phyloP scores from a whole-genome alignment of 2,888 invertebrate genomes.

The Drosophila antonietae region DNA sequence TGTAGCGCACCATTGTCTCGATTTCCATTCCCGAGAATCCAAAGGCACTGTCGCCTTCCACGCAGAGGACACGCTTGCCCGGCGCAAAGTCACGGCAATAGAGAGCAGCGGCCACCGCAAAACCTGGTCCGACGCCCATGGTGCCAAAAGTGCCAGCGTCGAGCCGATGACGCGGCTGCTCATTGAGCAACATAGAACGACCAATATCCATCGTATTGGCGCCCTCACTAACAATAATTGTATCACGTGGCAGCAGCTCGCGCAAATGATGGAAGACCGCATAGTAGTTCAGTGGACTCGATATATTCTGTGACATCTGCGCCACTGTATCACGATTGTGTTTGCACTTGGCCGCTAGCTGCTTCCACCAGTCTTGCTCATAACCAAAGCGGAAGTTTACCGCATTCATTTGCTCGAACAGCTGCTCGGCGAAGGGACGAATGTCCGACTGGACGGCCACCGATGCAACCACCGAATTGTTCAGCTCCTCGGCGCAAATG shows the following conservation, averaged over 20 bases:
- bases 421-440: conserved; percentile 88
- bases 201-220: conserved; percentile 99
- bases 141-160: conserved; percentile 99
- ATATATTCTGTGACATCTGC: conserved; percentile 89
- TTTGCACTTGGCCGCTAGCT: conserved; percentile 89
- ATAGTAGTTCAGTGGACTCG: conserved; percentile 96
- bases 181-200: conserved; percentile 93
- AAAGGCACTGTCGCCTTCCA: conserved; percentile 98
- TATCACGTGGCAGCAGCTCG: conserved; percentile 90
- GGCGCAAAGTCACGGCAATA: conserved; percentile 94
- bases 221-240: conserved; percentile 97
- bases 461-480: conserved; percentile 93
- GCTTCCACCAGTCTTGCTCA: conserved; percentile 91
- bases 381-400: conserved; percentile 87
- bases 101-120: conserved; percentile 95
- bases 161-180: conserved; percentile 92
- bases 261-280: conserved; percentile 95
- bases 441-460: conserved; percentile 95
- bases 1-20: conserved; percentile 97
- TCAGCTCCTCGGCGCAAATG: conserved; percentile 94
- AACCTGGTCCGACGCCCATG: conserved; percentile 97
- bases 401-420: conserved; percentile 87
- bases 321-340: conserved; percentile 89
- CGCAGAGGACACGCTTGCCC: conserved; percentile 93
- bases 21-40: conserved; percentile 99